A percentile compares a stretch with the other conserved stretches of the same genome.
Conservation (phyloP, 2,113 vertebrate genomes). For the Nicator chloris region DNA sequence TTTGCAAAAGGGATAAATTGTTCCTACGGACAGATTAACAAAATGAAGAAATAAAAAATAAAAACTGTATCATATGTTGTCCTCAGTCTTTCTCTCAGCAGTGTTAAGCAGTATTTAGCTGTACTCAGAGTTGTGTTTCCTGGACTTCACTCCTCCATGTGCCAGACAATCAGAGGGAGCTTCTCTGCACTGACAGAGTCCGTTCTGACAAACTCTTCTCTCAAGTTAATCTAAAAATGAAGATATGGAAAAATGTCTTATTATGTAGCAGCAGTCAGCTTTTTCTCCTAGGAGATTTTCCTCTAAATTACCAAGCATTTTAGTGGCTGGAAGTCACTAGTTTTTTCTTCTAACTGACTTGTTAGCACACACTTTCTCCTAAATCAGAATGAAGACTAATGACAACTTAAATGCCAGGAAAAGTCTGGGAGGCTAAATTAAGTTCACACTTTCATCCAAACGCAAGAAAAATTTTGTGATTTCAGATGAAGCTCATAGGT, state of each 20-base stretch:
- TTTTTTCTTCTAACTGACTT: background rate
- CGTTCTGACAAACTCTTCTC: background rate
- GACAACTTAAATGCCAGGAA: background rate
- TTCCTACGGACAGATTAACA: background rate
- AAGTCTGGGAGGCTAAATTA: background rate
- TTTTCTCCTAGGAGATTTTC: background rate
- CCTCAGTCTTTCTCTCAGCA: background rate
- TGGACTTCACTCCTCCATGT: background rate
- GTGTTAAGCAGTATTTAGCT: background rate
- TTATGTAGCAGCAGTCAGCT: background rate
- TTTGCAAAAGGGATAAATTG: background rate
- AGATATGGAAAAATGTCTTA: background rate
- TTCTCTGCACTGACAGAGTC: background rate
- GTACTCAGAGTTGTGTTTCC: background rate
- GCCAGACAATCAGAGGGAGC: background rate
- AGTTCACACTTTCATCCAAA: background rate
- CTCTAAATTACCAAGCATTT: background rate
- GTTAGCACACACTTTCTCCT: background rate
- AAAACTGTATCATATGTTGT: background rate
- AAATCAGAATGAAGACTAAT: background rate
- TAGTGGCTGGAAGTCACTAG: background rate
- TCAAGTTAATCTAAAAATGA: background rate
- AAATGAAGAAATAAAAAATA: background rate
- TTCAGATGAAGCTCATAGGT: background rate
- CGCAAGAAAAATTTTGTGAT: background rate